Conservation (phyloP, 2,797 vertebrate genomes). For the Pseudochirops corinnae region DNA sequence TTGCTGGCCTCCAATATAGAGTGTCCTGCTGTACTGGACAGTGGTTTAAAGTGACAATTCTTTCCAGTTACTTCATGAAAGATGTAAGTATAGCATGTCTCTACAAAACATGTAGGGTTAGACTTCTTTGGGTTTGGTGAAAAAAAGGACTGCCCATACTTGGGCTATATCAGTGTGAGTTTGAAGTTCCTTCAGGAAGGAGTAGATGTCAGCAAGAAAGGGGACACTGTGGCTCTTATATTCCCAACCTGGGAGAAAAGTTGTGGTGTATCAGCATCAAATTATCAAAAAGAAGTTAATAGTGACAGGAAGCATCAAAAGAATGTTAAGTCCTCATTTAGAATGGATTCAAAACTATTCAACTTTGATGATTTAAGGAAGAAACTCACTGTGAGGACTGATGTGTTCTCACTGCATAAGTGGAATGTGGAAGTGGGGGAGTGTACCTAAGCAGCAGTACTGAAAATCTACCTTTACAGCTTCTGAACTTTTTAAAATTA, state of each 20-base stretch:
- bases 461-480: not conserved
- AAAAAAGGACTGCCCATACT: not conserved
- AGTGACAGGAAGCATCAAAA: not conserved
- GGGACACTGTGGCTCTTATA: not conserved
- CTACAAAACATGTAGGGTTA: not conserved
- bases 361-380: not conserved
- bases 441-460: not conserved
- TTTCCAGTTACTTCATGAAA: not conserved
- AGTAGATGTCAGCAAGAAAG: not conserved
- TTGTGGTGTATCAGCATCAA: not conserved
- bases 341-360: not conserved
- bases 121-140: not conserved
- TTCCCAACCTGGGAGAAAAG: not conserved
- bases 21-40: not conserved
- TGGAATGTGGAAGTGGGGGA: not conserved
- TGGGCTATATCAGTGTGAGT: not conserved
- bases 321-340: not conserved
- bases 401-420: not conserved
- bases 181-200: not conserved
- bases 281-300: not conserved
- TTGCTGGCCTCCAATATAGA: not conserved
- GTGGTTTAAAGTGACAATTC: not conserved
- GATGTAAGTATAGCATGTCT: not conserved
- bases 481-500: not conserved
- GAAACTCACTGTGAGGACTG: not conserved